Percentiles rank a stretch among this genome's conserved stretches.
Conservation (phyloP, 37 sponge, comb jelly and placozoan genomes). For the Diacarnus erythraeanus region DNA sequence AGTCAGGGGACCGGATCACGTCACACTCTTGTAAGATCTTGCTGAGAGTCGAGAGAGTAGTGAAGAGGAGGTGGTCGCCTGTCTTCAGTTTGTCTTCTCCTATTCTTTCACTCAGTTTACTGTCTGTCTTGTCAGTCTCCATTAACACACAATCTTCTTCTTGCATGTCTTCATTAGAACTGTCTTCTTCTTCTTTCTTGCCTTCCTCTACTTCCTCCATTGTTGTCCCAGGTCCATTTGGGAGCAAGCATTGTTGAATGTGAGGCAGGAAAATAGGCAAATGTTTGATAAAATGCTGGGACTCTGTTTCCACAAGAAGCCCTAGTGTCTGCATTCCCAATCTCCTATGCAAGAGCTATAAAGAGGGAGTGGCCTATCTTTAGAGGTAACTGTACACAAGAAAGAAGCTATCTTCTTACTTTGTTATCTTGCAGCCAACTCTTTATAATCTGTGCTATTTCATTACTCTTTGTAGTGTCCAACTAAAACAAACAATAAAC, state of each 20-base stretch:
- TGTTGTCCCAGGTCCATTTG: background rate
- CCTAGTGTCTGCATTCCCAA: constrained; percentile 62
- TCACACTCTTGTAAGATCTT: constrained; percentile 46
- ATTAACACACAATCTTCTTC: background rate
- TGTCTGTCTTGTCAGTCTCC: background rate
- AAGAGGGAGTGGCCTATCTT: background rate
- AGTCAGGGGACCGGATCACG: constrained; percentile 6
- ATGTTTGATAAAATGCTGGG: constrained; percentile 45
- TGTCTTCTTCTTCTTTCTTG: constrained; percentile 12
- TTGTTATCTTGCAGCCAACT: constrained; percentile 36
- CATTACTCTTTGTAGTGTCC: constrained; percentile 26
- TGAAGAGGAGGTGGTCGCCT: constrained; percentile 64
- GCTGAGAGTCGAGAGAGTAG: constrained; percentile 43
- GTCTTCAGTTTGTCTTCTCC: background rate
- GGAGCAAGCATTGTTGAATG: constrained; percentile 35
- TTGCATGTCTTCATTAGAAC: background rate
- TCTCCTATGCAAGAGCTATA: constrained; percentile 73
- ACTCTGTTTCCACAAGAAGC: constrained; percentile 68
- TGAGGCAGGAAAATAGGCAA: constrained; percentile 55
- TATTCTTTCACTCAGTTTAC: too few species aligned
- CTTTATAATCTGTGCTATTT: constrained; percentile 18
- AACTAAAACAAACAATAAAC: constrained; percentile 20
- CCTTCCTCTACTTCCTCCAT: constrained; percentile 7
- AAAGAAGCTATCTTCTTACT: constrained; percentile 14
- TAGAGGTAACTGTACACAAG: background rate